Conservation (phyloP, 2,797 vertebrate genomes). For the Anguilla anguilla region DNA sequence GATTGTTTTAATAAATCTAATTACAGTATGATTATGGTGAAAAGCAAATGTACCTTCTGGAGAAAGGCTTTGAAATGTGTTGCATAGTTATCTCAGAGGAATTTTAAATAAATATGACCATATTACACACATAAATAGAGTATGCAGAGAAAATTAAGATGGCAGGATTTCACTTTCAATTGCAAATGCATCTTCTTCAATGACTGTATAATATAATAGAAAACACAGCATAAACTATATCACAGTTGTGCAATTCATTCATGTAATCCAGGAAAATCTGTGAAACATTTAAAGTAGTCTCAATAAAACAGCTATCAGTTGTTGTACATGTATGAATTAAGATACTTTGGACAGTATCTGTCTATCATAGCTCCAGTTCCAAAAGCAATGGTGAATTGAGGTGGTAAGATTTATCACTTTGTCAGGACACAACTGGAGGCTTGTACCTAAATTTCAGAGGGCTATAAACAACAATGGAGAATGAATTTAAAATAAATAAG, state of each 20-base stretch:
- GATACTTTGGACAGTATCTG: background rate
- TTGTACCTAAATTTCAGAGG: background rate
- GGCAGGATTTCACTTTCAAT: background rate
- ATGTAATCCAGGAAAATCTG: background rate
- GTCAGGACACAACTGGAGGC: background rate
- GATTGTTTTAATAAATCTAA: background rate
- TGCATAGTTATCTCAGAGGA: background rate
- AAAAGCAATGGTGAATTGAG: background rate
- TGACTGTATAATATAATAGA: background rate
- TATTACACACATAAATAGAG: background rate
- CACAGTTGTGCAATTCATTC: background rate
- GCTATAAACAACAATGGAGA: background rate
- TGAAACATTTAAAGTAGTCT: background rate
- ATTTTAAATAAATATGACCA: background rate
- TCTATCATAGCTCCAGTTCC: background rate
- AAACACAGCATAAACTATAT: background rate
- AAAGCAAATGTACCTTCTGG: background rate
- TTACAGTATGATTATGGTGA: background rate
- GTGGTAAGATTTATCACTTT: background rate
- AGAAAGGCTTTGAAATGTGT: background rate
- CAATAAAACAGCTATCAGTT: background rate
- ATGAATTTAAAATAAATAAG: background rate
- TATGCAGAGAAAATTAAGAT: background rate
- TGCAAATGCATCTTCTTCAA: background rate
- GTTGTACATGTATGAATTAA: background rate